phyloP scores from a whole-genome alignment of 2,888 invertebrate species.

The Chouioia cunea region DNA sequence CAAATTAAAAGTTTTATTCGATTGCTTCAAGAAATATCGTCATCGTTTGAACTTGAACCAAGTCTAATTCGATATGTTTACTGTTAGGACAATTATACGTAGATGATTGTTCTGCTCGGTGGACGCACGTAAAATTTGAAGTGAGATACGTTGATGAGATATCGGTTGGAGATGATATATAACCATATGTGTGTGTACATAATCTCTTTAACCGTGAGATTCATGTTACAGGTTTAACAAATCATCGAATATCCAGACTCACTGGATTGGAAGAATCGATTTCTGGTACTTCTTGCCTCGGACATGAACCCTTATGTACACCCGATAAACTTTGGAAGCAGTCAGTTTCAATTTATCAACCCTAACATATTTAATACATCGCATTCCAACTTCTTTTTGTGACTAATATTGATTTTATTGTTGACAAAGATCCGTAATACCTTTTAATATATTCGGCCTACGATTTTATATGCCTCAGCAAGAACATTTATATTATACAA shows the following conservation, averaged over 20 bases:
- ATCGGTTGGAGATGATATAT: neutral
- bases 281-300: neutral
- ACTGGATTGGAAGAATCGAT: conserved; percentile 28
- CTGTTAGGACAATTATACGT: too few relatives aligned
- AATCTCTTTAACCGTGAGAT: too few relatives aligned
- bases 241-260: neutral
- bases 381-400: conserved; percentile 1
- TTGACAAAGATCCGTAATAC: neutral
- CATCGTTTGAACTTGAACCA: too few relatives aligned
- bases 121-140: neutral
- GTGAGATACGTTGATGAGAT: neutral
- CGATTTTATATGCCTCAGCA: too few relatives aligned
- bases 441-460: neutral
- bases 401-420: neutral
- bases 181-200: neutral
- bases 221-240: conserved; percentile 14
- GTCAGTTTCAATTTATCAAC: conserved; percentile 20
- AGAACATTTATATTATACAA: too few relatives aligned
- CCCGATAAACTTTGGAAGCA: conserved; percentile 29
- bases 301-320: neutral
- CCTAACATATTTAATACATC: conserved; percentile 5
- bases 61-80: too few relatives aligned
- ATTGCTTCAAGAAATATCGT: too few relatives aligned
- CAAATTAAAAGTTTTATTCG: too few relatives aligned
- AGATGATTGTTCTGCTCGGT: neutral